Conservation (phyloP, 1,140 invertebrate species). For the Heliconius congener region DNA sequence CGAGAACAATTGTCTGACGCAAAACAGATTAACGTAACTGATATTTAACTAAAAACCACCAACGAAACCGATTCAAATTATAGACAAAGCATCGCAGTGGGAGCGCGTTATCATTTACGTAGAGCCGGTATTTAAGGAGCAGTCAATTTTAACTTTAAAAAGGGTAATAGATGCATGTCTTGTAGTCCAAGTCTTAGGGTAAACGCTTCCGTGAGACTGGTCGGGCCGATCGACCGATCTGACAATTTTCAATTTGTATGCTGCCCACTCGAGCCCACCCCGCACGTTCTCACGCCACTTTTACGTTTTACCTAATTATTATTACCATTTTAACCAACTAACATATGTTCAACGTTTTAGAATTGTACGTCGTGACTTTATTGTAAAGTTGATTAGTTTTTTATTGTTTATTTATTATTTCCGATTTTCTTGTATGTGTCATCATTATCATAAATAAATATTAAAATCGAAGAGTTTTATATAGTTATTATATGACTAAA, state of each 20-base stretch:
- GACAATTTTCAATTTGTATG: slow-evolving; percentile 78
- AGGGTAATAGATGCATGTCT: slow-evolving; percentile 77
- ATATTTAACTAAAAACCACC: slow-evolving; percentile 24
- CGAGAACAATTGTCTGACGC: slow-evolving; percentile 14
- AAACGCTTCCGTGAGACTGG: slow-evolving; percentile 77
- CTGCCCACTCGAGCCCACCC: slow-evolving; percentile 67
- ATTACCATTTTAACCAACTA: slow-evolving; percentile 67
- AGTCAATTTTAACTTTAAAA: slow-evolving; percentile 64
- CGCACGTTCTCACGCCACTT: slow-evolving; percentile 72
- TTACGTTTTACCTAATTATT: slow-evolving; percentile 75
- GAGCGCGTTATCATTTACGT: slow-evolving; percentile 54
- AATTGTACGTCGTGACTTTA: slow-evolving; percentile 62
- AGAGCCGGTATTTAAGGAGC: slow-evolving; percentile 53
- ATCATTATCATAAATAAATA: background rate
- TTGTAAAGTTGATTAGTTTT: slow-evolving; percentile 54
- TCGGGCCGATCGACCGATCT: slow-evolving; percentile 59
- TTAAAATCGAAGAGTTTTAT: background rate
- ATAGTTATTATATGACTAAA: no score
- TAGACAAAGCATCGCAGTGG: slow-evolving; percentile 37
- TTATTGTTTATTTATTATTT: slow-evolving; percentile 41
- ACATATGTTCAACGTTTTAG: slow-evolving; percentile 64
- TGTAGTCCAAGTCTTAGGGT: slow-evolving; percentile 73
- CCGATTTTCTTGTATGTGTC: slow-evolving; percentile 17
- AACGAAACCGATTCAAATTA: slow-evolving; percentile 37
- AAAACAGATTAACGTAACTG: slow-evolving; percentile 28